Base-by-base conservation (phyloP, 2,888 invertebrate genomes). In the Coelopa pilipes region DNA sequence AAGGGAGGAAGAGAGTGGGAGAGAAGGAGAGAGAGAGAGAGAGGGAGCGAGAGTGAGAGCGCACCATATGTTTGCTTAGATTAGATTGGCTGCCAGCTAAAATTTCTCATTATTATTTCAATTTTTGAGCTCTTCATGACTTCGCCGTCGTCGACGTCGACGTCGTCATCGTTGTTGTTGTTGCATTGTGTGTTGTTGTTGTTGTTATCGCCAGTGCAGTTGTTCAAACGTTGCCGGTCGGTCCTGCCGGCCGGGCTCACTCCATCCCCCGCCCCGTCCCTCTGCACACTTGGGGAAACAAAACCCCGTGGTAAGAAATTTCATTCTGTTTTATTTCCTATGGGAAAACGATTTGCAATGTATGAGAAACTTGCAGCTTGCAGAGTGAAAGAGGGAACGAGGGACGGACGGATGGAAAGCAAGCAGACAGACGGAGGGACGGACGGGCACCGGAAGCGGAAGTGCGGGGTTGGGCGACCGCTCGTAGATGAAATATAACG, bases 91-190 rank as follows among this genome's bases (percentile, higher is more conserved):
- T 75, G 70, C 63, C 49, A 66, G 74, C 53, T 55, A 53, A 71
- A 73, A 73, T 69, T 69, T 63, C 55, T 70, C 68, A 73, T 63
- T 69, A 69, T 69, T 63, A 49, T 69, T 73, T 70, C 72, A 74
- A 76, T 74, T 75, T 73, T 72, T 67, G 55, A 66, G 57, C 34
- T 34, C 34, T 34, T 34, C 34, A 34, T 34, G 34, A 34, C 34
- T 34, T 34, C 34, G 34, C 7, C 34, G 34, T 34, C 7, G 34
- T 34, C 34, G 34, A 4, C 34, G 4, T 34, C 34, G 34, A 34
- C 34, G 7, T 34, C 34, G 7, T 34, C 7, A 7, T 34, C 7
- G 34, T 34, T 34, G 34, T 53, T 45, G 34, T 57, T 57, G 68
- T 45, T 46, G 68, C 11, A 17, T 5, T 66, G 47, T n/a, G n/a